These are phyloP conservation scores for Gambelia wislizenii DNA, from an alignment of 2,797 vertebrate genomes.

Conservation along the genomic window DNA sequence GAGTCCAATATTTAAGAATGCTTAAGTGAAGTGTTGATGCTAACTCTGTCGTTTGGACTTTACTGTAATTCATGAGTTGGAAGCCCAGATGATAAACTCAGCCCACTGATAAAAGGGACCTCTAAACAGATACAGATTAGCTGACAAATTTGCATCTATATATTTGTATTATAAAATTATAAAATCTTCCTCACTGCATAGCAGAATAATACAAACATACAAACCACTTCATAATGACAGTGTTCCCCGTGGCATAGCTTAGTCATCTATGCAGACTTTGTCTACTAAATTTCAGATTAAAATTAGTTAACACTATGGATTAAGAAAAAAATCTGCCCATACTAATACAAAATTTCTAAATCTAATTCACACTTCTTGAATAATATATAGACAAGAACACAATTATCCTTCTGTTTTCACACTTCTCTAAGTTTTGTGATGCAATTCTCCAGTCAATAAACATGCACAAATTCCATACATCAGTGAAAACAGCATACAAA, in stretches of 20 bases:
- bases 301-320: neutral
- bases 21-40: no score
- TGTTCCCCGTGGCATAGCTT: no score
- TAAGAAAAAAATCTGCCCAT: no score
- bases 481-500: neutral
- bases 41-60: no score
- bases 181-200: neutral
- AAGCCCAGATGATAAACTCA: no score
- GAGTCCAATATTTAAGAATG: no score
- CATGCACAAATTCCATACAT: neutral
- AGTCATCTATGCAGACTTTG: neutral
- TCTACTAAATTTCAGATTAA: neutral
- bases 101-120: no score
- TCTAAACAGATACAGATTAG: no score
- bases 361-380: neutral
- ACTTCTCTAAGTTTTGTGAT: neutral
- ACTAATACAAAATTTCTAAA: neutral
- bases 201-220: neutral
- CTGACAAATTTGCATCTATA: neutral
- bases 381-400: neutral
- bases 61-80: no score
- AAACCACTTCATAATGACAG: neutral
- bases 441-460: neutral
- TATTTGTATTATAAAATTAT: neutral
- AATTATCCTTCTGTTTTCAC: neutral